These are phyloP conservation scores for Accipiter cooperii DNA, from an alignment of 2,113 vertebrate genomes.

Conservation along the genomic window DNA sequence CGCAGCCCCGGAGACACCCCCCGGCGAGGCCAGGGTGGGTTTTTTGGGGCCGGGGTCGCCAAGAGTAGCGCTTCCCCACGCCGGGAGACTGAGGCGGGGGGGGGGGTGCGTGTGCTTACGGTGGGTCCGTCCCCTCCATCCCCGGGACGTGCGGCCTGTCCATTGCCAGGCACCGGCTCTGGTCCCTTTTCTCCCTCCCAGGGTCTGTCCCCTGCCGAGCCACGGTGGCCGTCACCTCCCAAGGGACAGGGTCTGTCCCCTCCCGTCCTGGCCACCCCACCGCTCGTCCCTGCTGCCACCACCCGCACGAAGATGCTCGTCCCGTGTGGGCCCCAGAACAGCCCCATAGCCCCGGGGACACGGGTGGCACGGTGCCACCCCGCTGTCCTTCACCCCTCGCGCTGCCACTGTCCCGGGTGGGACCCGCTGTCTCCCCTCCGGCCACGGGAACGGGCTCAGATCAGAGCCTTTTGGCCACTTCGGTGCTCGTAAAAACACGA, in stretches of 20 bases:
- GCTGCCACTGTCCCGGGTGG: not conserved
- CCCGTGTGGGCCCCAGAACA: fast-evolving
- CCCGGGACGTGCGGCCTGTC: no score
- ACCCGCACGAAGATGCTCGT: fast-evolving
- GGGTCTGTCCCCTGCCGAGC: not conserved
- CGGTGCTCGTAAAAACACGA: not conserved
- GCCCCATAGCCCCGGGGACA: not conserved
- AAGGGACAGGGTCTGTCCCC: no score
- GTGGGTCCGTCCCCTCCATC: no score
- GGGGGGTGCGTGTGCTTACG: not conserved
- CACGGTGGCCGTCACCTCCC: no score
- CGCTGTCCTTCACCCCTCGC: not conserved
- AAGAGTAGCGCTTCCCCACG: not conserved
- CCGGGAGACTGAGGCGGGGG: no score
- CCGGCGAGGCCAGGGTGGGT: not conserved
- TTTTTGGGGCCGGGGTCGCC: not conserved
- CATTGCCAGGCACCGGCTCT: not conserved
- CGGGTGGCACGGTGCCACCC: not conserved
- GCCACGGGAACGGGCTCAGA: fast-evolving
- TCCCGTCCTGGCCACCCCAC: not conserved
- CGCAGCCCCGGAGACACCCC: no score
- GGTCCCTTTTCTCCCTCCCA: no score
- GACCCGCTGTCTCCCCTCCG: not conserved
- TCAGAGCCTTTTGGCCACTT: not conserved
- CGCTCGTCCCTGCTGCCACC: not conserved